Conservation (phyloP, 2,888 invertebrate genomes). For the Latrodectus hesperus region DNA sequence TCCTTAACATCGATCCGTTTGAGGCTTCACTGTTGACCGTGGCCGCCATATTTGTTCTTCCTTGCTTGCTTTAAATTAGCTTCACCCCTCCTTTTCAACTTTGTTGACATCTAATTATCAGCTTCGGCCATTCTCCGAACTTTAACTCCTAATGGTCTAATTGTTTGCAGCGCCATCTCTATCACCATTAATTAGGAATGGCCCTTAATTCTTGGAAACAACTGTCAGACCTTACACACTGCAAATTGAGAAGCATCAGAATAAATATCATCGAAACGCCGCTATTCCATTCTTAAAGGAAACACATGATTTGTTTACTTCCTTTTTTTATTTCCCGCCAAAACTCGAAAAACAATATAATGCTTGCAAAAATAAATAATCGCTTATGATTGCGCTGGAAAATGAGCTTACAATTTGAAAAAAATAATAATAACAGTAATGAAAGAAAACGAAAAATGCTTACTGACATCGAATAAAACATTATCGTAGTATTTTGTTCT, state of each 20-base stretch:
- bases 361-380: conserved; percentile 16
- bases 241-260: conserved; percentile 40
- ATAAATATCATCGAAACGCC: not conserved
- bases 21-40: conserved; percentile 63
- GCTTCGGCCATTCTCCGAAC: conserved; percentile 54
- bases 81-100: conserved; percentile 29
- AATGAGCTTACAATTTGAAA: conserved; percentile 13
- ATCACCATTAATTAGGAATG: conserved; percentile 41
- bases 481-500: conserved; percentile 9
- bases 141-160: conserved; percentile 65
- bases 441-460: not conserved
- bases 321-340: not conserved
- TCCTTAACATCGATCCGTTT: conserved; percentile 55
- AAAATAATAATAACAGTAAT: not conserved
- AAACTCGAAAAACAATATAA: conserved; percentile 13
- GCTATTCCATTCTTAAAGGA: not conserved
- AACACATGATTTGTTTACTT: not conserved
- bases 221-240: too few relatives aligned
- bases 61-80: conserved; percentile 69
- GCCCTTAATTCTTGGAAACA: not conserved
- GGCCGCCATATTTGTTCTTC: conserved; percentile 64
- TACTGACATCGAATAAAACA: not conserved
- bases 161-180: conserved; percentile 45
- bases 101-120: conserved; percentile 69
- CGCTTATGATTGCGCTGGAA: conserved; percentile 1